A percentile compares a stretch with the other conserved stretches of the same genome.
These are phyloP conservation scores for Oreohelix idahoensis DNA, from an alignment of 1,140 invertebrate genomes.

Conservation along the genomic window DNA sequence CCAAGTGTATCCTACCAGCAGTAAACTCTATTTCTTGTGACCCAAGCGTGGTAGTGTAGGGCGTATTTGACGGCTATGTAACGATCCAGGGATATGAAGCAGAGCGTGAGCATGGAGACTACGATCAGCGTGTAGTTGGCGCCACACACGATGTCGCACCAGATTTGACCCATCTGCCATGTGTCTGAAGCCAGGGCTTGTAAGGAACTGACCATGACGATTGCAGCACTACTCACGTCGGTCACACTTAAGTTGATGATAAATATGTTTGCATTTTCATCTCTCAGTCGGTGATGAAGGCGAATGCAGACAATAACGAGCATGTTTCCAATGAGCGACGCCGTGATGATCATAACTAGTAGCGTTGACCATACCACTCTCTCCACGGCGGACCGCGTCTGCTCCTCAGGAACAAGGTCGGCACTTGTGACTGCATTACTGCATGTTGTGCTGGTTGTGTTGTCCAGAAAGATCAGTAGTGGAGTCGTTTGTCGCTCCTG, in stretches of 20 bases:
- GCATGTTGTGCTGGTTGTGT: background rate
- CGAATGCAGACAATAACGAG: conserved; percentile 60
- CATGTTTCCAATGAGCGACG: conserved; percentile 62
- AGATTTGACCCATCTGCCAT: conserved; percentile 50
- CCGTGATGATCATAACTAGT: conserved; percentile 52
- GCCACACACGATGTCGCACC: conserved; percentile 65
- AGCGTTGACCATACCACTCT: conserved; percentile 45
- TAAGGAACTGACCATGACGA: conserved; percentile 66
- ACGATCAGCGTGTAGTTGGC: conserved; percentile 71
- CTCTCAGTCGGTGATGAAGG: conserved; percentile 47
- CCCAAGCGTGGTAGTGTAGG: conserved; percentile 54
- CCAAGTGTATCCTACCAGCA: conserved; percentile 62
- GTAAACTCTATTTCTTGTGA: conserved; percentile 51
- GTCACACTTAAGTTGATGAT: conserved; percentile 68
- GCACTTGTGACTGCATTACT: background rate
- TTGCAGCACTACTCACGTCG: conserved; percentile 60
- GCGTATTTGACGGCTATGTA: conserved; percentile 65
- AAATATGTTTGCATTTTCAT: conserved; percentile 64
- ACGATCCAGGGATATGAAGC: conserved; percentile 68
- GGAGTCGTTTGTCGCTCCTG: background rate
- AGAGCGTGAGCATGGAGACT: conserved; percentile 71
- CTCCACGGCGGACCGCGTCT: conserved; percentile 26
- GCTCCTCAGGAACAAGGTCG: background rate
- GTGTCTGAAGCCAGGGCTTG: conserved; percentile 52
- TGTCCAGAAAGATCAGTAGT: background rate